Evolutionary conservation across 2,113 vertebrate genomes (phyloP).

Genomic region (Egretta garzetta): DNA sequence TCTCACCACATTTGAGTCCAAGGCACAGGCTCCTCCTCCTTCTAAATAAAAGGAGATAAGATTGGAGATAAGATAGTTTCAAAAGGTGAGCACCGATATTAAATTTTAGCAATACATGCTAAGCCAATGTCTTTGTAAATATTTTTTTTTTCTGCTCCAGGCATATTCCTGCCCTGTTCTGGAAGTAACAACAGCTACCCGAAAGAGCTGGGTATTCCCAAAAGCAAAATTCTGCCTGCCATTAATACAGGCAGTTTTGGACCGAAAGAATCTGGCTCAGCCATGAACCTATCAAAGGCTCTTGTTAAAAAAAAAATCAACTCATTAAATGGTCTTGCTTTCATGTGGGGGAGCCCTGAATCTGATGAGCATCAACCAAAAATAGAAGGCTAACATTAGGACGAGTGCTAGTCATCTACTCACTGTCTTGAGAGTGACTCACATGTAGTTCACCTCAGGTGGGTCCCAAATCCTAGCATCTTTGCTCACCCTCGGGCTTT

Average conservation of each 20-base stretch:
- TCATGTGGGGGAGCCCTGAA: not conserved
- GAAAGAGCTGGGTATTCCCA: not conserved
- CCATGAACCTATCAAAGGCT: not conserved
- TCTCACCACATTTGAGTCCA: not conserved
- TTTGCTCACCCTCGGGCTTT: rapidly evolving
- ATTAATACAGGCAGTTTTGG: not conserved
- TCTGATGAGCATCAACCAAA: constrained; percentile 18
- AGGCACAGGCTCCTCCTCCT: not conserved
- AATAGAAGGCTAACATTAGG: constrained; percentile 49
- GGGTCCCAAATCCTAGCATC: not conserved
- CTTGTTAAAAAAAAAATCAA: not conserved
- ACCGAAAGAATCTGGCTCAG: not conserved
- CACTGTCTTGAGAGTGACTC: constrained; percentile 19
- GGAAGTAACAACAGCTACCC: not conserved
- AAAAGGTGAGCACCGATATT: not conserved
- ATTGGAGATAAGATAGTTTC: not conserved
- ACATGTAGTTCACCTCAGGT: not conserved
- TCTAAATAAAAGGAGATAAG: not conserved
- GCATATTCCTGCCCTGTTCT: not conserved
- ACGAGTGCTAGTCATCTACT: constrained; percentile 11
- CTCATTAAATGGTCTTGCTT: not conserved
- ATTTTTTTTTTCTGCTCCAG: not conserved
- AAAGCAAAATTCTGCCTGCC: not conserved
- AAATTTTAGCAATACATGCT: not conserved
- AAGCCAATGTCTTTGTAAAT: not conserved